These are phyloP conservation scores for Panthera tigris DNA, from an alignment of 2,113 vertebrate species.

Conservation along the genomic window DNA sequence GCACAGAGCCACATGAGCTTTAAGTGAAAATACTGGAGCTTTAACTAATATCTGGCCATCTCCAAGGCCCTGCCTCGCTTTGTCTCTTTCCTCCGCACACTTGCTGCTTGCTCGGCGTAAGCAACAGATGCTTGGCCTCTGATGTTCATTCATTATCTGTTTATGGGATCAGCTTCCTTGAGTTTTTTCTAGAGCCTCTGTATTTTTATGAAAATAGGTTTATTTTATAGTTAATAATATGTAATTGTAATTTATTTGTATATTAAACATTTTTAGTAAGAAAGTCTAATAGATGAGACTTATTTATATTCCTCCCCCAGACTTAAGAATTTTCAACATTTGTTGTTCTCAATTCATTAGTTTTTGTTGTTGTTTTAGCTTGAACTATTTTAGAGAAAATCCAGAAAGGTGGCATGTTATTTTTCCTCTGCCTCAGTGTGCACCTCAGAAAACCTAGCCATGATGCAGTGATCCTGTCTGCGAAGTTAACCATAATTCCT, in stretches of 20 bases:
- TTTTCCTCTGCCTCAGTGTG: background rate
- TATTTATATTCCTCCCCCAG: background rate
- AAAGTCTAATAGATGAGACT: background rate
- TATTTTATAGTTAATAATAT: background rate
- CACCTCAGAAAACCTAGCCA: background rate
- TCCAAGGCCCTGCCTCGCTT: background rate
- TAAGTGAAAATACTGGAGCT: background rate
- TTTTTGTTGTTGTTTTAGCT: background rate
- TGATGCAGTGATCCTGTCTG: background rate
- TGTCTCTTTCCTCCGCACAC: accelerated
- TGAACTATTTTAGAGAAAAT: background rate
- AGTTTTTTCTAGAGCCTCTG: background rate
- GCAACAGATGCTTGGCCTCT: background rate
- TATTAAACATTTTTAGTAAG: background rate
- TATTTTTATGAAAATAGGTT: background rate
- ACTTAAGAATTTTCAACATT: background rate
- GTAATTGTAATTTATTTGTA: background rate
- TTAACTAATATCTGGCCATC: accelerated
- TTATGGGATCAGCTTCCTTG: background rate
- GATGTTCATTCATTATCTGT: background rate
- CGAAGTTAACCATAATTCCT: background rate
- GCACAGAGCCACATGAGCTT: accelerated
- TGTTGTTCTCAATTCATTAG: background rate
- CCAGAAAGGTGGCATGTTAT: background rate
- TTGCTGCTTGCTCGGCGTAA: background rate